These are phyloP conservation scores for Pocillopora meandrina DNA, from an alignment of 92 coral and sea anemone species.

Conservation along the genomic window DNA sequence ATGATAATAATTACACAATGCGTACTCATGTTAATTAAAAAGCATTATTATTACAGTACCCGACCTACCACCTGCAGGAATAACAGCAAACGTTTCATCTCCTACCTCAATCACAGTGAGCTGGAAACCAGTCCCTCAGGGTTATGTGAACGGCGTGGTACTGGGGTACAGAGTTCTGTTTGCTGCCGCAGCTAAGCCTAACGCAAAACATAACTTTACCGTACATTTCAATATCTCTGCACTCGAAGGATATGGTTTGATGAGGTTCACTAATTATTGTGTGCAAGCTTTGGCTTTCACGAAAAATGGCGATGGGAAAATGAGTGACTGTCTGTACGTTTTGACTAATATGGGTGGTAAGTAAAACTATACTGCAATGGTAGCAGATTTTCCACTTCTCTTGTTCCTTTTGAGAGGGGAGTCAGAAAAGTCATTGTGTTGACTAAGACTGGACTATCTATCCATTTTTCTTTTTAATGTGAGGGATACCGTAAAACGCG, in stretches of 20 bases:
- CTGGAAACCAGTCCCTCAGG: conserved; percentile 22
- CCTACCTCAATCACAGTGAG: conserved; percentile 7
- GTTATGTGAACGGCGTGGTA: conserved; percentile 25
- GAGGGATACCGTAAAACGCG: too few species aligned
- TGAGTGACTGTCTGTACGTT: conserved; percentile 1
- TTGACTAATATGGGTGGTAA: conserved; percentile 35
- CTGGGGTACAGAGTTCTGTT: conserved; percentile 46
- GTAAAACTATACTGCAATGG: background rate
- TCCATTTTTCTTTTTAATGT: too few species aligned
- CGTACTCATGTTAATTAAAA: too few species aligned
- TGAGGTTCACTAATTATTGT: conserved; percentile 26
- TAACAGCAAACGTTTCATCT: conserved; percentile 9
- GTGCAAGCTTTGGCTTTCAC: conserved; percentile 39
- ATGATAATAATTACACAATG: too few species aligned
- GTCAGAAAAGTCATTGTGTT: too few species aligned
- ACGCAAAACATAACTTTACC: background rate
- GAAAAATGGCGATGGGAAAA: conserved; percentile 32
- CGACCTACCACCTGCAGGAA: conserved; percentile 20
- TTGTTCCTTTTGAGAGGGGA: too few species aligned
- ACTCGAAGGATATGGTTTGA: conserved; percentile 5
- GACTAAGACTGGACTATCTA: too few species aligned
- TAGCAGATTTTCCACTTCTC: background rate
- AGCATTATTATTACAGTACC: background rate
- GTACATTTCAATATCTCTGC: background rate
- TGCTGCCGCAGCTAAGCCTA: conserved; percentile 6